Evolutionary conservation across 2,113 vertebrate genomes (phyloP), one percentile per base, ranked within the genome.

Genomic region (Elaphurus davidianus): DNA sequence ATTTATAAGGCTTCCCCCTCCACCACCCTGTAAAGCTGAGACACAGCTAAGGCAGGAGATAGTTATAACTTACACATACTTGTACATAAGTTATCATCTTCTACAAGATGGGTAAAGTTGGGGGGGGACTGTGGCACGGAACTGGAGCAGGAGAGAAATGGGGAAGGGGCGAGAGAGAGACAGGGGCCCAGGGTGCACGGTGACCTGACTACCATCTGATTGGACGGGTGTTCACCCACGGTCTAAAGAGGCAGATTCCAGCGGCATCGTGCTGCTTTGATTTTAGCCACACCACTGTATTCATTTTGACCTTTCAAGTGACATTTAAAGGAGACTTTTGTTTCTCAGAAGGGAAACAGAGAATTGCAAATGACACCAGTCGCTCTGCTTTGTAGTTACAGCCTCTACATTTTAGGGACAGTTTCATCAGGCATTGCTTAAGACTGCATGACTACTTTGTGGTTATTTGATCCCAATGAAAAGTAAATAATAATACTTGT

Each of bases 171-270:
- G 2, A 79, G 55, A 5, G 28, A 12, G 16, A 10, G 27, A 15
- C 2, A 0, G 10, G 59, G 17, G 0, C 17, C 85, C 15, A 1
- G 3, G 1, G 15, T 4, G 2, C 79, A 14, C 13, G 11, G 64
- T 17, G 67, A 47, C 4, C 0, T 9, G 52, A 0, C 23, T 43
- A 2, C 33, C 55, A 10, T 0, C 57, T 36, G 12, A 4, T 0
- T 7, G 50, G 21, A 23, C 14, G 13, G 43, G 13, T 19, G 45
- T 21, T 36, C 43, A 11, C 36, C 62, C 15, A 1, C 10, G 33
- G 5, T 50, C 1, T 19, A 3, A 62, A 25, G 59, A 52, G 67
- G 57, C 14, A 0, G 7, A 3, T 27, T 45, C 27, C 60, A 28
- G 2, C 87, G 40, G 50, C 36, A 10, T 4, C 11, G 4, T 21